A percentile compares a stretch with the other conserved stretches of the same genome.
phyloP scores from a whole-genome alignment of 2,113 vertebrate species.

The Donacobius atricapilla region DNA sequence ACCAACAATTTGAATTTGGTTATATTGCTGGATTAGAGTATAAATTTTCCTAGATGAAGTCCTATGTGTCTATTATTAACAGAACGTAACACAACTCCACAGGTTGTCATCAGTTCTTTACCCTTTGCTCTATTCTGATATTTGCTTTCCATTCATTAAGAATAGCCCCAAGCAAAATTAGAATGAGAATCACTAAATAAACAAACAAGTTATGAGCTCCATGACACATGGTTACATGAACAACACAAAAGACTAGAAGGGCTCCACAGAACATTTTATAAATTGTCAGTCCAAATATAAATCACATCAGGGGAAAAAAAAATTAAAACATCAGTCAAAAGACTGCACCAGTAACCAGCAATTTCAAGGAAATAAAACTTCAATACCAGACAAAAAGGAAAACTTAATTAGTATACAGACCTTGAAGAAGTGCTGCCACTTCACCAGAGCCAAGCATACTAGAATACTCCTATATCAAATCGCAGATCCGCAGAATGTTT shows the following conservation, averaged over 20 bases:
- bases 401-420: not conserved
- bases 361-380: not conserved
- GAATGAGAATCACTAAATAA: slow-evolving; percentile 56
- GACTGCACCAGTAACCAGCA: not conserved
- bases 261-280: not conserved
- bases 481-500: not conserved
- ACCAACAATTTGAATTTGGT: not conserved
- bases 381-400: not conserved
- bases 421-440: not conserved
- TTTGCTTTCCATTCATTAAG: slow-evolving; percentile 69
- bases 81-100: slow-evolving; percentile 17
- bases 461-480: not conserved
- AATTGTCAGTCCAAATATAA: not conserved
- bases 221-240: not conserved
- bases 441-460: not conserved
- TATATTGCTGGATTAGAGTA: not conserved
- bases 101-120: slow-evolving; percentile 64
- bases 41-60: not conserved
- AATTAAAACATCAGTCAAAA: not conserved
- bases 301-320: not conserved
- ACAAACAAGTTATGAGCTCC: slow-evolving; percentile 42
- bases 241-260: not conserved
- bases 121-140: slow-evolving; percentile 55
- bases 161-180: slow-evolving; percentile 58
- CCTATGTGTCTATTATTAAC: slow-evolving; percentile 41